A percentile compares a stretch with the other conserved stretches of the same genome.
Evolutionary conservation across 2,113 vertebrate genomes (phyloP).

Genomic region (Apaloderma vittatum): DNA sequence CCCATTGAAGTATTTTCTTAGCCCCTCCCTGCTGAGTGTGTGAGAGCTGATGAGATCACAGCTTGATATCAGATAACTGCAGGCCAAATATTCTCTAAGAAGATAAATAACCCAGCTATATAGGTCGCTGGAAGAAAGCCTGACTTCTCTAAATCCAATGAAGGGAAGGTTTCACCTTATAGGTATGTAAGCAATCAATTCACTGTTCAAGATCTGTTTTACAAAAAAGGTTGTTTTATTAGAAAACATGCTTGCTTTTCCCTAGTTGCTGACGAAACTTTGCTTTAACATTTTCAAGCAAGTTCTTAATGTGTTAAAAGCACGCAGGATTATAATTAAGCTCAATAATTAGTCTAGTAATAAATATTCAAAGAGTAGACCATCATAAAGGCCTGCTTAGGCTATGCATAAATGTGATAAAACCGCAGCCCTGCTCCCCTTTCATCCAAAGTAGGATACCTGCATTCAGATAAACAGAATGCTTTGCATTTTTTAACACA

Average conservation of each 20-base stretch:
- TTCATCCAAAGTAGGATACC: background rate
- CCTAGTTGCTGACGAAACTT: background rate
- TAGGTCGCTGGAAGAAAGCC: constrained; percentile 39
- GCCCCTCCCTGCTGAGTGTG: constrained; percentile 61
- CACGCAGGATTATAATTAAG: constrained; percentile 64
- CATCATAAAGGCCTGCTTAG: constrained; percentile 42
- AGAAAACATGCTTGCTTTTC: constrained; percentile 17
- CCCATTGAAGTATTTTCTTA: constrained; percentile 65
- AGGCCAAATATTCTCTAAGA: constrained; percentile 63
- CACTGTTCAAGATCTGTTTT: constrained; percentile 34
- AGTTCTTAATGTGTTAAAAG: constrained; percentile 50
- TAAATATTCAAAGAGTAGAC: constrained; percentile 67
- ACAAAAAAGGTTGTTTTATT: constrained; percentile 26
- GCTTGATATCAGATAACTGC: constrained; percentile 66
- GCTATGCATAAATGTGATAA: constrained; percentile 22
- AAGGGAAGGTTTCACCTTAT: constrained; percentile 30
- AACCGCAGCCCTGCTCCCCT: background rate
- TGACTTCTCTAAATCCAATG: background rate
- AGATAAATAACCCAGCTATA: constrained; percentile 54
- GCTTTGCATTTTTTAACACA: constrained; percentile 27
- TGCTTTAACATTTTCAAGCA: constrained; percentile 35
- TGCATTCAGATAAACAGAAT: constrained; percentile 27
- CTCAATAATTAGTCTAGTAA: constrained; percentile 67
- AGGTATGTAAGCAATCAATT: constrained; percentile 30
- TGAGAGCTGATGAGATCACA: constrained; percentile 70